Base-by-base conservation (phyloP, 2,888 invertebrate genomes). In the Dryocosmus kuriphilus region DNA sequence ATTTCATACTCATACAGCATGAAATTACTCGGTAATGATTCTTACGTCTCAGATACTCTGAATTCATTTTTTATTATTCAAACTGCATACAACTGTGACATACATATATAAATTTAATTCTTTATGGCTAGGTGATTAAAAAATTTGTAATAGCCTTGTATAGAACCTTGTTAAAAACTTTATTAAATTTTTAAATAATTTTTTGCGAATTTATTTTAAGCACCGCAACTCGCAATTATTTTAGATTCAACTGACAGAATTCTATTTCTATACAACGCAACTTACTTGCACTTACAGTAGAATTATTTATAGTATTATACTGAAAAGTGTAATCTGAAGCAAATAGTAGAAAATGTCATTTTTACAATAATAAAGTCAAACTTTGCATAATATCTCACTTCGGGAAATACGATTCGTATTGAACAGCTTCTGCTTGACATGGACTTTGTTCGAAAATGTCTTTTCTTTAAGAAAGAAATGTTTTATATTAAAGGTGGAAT, bases 31-130 rank as follows among this genome's bases (percentile, higher is more conserved):
- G 51, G n/a, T 51, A n/a, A 51, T 51, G n/a, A 51, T 51, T 0
- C 7, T 51, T n/a, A 51, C 9, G 19, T 46, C 24, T 67, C 27
- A 46, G 5, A 46, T 67, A 67, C 3, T 67, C 41, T 67, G 27
- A 7, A 67, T 41, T 46, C 41, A 27, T 27, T 46, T 67, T 46
- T 41, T 67, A 38, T 67, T 38, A 46, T 27, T 67, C 65, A 46
- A 41, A 41, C 19, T 46, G 41, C 41, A 41, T 67, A 41, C 27
- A 46, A 67, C 24, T 67, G 16, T 27, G 65, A 27, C 24, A 16
- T 6, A 67, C 24, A 16, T 35, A 60, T 60, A 24, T 7, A 22
- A 22, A 32, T 62, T n/a, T n/a, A n/a, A 63, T 27, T 32, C 8
- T 32, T n/a, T 7, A n/a, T 51, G 8, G 51, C 8, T n/a, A 51